Conservation (phyloP, 2,888 invertebrate genomes). For the Sminthurides aquaticus region DNA sequence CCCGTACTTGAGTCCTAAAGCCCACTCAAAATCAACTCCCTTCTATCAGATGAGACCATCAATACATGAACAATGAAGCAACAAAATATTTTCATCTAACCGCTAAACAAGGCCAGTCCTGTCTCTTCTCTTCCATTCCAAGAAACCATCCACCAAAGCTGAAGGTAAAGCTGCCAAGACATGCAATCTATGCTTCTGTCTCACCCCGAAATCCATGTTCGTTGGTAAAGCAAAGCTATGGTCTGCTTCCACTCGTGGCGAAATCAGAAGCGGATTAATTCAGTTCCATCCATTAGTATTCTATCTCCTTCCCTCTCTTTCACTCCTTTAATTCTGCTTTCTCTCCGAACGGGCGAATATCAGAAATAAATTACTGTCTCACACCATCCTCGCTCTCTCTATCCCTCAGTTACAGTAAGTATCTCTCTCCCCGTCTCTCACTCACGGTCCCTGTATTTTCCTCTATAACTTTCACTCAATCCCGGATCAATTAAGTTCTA, state of each 20-base stretch:
- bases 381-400: too few relatives aligned
- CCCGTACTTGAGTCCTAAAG: too few relatives aligned
- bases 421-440: too few relatives aligned
- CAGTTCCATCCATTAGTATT: neutral
- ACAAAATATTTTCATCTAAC: neutral
- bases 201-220: neutral
- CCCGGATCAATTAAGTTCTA: neutral
- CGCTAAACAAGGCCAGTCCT: conserved; percentile 2
- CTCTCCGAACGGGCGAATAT: neutral
- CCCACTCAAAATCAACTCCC: neutral
- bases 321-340: neutral
- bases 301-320: neutral
- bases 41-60: neutral
- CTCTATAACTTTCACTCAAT: neutral
- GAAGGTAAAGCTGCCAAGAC: neutral
- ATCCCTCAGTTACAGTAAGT: too few relatives aligned
- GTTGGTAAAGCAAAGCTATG: too few relatives aligned
- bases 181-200: neutral
- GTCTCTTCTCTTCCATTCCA: neutral
- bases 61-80: conserved; percentile 2
- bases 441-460: too few relatives aligned
- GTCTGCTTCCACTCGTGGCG: neutral
- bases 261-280: neutral
- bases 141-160: neutral
- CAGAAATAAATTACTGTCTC: neutral